phyloP scores from a whole-genome alignment of 2,888 invertebrate species.

The Lasius platythorax region DNA sequence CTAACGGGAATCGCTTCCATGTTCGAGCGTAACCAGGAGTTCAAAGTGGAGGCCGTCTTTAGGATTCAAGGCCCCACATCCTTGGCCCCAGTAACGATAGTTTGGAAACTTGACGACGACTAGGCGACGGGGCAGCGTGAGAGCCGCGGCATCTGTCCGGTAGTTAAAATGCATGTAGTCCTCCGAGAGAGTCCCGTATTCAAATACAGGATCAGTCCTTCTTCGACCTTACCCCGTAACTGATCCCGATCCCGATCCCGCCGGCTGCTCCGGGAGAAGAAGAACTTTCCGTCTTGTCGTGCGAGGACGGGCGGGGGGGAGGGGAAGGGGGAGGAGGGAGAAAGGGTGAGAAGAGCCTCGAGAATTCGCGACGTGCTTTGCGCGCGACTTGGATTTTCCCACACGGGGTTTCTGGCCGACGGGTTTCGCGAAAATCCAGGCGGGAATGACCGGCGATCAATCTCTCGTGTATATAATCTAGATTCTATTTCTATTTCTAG shows the following conservation, averaged over 20 bases:
- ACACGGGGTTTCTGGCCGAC: slow-evolving; percentile 76
- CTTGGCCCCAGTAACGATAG: slow-evolving; percentile 80
- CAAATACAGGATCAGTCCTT: slow-evolving; percentile 86
- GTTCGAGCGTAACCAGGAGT: slow-evolving; percentile 25
- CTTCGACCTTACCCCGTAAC: slow-evolving; percentile 82
- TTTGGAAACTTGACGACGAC: slow-evolving; percentile 84
- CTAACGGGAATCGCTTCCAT: slow-evolving; percentile 19
- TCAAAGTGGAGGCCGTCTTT: slow-evolving; percentile 70
- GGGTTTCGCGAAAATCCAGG: slow-evolving; percentile 26
- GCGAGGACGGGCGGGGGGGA: slow-evolving; percentile 33
- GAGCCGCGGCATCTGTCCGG: slow-evolving; percentile 84
- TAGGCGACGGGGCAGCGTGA: slow-evolving; percentile 83
- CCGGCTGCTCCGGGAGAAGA: slow-evolving; percentile 79
- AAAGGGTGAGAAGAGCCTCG: slow-evolving; percentile 30
- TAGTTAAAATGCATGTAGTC: slow-evolving; percentile 86
- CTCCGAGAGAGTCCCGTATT: slow-evolving; percentile 83
- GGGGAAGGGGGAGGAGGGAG: neutral
- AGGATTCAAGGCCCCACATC: slow-evolving; percentile 69
- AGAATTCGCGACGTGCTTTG: slow-evolving; percentile 69
- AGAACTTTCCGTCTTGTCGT: slow-evolving; percentile 84
- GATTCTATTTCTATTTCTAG: neutral
- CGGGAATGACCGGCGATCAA: slow-evolving; percentile 40
- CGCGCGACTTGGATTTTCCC: slow-evolving; percentile 82
- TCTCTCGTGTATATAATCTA: slow-evolving; percentile 5
- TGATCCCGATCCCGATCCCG: slow-evolving; percentile 82